Percentiles rank a stretch among this genome's conserved stretches.
Evolutionary conservation across 2,888 invertebrate genomes (phyloP).

Genomic region (Acleris holmiana): DNA sequence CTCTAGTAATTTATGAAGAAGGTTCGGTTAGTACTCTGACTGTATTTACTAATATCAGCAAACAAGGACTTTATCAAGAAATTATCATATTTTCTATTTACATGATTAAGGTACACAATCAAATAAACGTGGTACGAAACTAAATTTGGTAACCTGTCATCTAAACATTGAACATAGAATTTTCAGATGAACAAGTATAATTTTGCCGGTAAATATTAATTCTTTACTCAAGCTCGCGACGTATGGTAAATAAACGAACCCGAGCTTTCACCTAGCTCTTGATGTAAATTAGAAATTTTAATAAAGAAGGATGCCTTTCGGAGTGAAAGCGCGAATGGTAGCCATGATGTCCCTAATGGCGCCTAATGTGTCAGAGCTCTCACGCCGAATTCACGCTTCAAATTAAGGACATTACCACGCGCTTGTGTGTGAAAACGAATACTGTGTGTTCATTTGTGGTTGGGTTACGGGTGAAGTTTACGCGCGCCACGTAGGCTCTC

Average conservation of each 20-base stretch:
- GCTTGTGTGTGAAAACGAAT: slow-evolving; percentile 23
- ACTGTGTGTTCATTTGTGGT: slow-evolving; percentile 28
- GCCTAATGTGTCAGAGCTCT: slow-evolving; percentile 52
- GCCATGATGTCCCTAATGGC: slow-evolving; percentile 47
- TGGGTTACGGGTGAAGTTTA: slow-evolving; percentile 34
- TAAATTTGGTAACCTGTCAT: no score
- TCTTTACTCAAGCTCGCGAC: not conserved
- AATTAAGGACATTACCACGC: slow-evolving; percentile 38
- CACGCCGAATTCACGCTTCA: slow-evolving; percentile 43
- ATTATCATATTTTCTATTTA: no score
- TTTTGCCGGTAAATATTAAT: not conserved
- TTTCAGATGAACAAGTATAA: no score
- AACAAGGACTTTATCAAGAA: no score
- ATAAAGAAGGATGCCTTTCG: slow-evolving; percentile 49
- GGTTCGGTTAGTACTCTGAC: no score
- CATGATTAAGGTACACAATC: no score
- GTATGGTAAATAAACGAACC: slow-evolving; percentile 13
- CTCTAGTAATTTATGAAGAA: no score
- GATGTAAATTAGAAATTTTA: slow-evolving; percentile 37
- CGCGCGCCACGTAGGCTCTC: slow-evolving; percentile 25
- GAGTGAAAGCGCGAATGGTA: slow-evolving; percentile 44
- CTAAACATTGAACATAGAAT: no score
- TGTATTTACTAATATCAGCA: no score
- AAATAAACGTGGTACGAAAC: no score
- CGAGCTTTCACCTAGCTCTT: slow-evolving; percentile 21